Evolutionary conservation across 1,140 invertebrate species (phyloP), one percentile per base, ranked within the genome.

Genomic region (Zaprionus ghesquierei): DNA sequence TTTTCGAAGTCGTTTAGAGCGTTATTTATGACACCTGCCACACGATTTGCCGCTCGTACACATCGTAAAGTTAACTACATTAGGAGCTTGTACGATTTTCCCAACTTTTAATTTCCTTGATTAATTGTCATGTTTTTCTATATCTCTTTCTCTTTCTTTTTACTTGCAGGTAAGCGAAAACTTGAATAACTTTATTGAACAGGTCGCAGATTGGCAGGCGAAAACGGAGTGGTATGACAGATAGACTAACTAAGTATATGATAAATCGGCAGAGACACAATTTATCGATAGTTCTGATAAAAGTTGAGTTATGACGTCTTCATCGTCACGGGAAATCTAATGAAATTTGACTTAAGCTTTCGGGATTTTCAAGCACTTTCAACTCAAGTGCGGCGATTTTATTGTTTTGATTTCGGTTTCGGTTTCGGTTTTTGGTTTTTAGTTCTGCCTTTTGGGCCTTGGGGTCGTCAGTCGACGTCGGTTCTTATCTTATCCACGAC

Each of bases 161-260:
- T n/a, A 51, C 27, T 85, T 86, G 29, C 79, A 86, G 82, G 82
- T 86, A 86, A 86, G 82, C 82, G 29, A 65, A 27, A 35, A 87
- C 61, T 72, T 62, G 56, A 74, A 61, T 49, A 46, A 38, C 6
- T 41, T 38, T 15, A 41, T 41, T 15, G n/a, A 41, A 41, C 23
- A 13, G 49, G 41, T 4, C 5, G 5, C 9, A n/a, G n/a, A n/a
- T 8, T 4, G 41, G 18, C 41, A 10, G 33, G 18, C 41, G n/a
- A 33, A 12, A 13, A 12, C 31, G 3, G 18, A 10, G 18, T 12
- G 20, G 9, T 46, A 46, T 46, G 41, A 46, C 22, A 46, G 41
- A 29, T 27, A 56, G 55, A 29, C 22, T 15, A 2, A 41, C 35
- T 8, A 18, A 41, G 35, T 41, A 15, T 8, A 15, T 15, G 35